Base-by-base conservation (phyloP, 2,113 vertebrate species). In the Haemorhous mexicanus region DNA sequence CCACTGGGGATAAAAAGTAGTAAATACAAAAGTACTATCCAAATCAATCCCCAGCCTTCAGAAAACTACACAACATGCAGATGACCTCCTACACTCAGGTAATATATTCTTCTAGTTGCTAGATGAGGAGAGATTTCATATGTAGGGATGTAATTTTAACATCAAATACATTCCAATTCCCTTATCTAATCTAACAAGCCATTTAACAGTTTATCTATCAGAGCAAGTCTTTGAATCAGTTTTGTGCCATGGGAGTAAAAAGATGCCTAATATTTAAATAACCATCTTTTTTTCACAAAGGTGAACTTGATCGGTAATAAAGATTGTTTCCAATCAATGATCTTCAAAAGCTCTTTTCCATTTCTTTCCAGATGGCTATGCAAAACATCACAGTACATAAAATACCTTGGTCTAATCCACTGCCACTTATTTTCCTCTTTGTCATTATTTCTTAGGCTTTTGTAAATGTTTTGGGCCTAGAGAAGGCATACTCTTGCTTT, bases 81-180 rank as follows among this genome's bases (percentile, higher is more conserved):
- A 81, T 74, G 68, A 77, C 81, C 92, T 69, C 43, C 61, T 58
- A 21, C 61, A 66, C 30, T 61, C 10, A 7, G 68, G 13, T 17
- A 83, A 70, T 73, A 23, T 46, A 74, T 96, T 90, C 84, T 41
- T 53, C 53, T 55, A 85, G 87, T 67, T n/a, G 84, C 95, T 41
- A 95, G 81, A 91, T 52, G 77, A 94, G 84, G 91, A 97, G 89
- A 97, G 85, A 89, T 93, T 94, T 96, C 79, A 88, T 69, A 74
- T 18, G 44, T 92, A 93, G 56, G 84, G 88, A 95, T 95, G 86
- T 85, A 91, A 91, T 84, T 87, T 90, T 93, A 95, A 97, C 97
- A 95, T 97, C 97, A 98, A 97, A 97, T 92, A 81, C 97, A 98
- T 98, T 98, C 97, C 97, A 96, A 61, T 58, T 76, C 79, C 70